A percentile compares a stretch with the other conserved stretches of the same genome.
phyloP scores from a whole-genome alignment of 2,888 invertebrate species.

The Lepidocyrtinus sp. region DNA sequence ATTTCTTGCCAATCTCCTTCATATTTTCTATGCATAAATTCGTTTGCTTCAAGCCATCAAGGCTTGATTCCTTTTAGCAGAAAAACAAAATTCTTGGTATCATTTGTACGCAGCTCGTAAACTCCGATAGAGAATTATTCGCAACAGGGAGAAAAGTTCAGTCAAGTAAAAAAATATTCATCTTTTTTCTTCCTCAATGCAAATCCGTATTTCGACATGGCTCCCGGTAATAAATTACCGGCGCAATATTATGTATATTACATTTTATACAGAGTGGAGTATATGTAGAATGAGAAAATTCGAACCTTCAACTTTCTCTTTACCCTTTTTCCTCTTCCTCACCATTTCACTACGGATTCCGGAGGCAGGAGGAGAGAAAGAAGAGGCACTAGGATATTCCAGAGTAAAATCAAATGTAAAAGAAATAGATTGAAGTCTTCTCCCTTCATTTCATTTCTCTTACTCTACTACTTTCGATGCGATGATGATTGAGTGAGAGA shows the following conservation, averaged over 20 bases:
- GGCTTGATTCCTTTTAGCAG: too few relatives aligned
- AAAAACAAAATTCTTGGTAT: too few relatives aligned
- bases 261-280: neutral
- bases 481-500: conserved; percentile 17
- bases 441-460: neutral
- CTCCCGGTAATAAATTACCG: conserved; percentile 48
- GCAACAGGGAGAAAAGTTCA: neutral
- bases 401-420: neutral
- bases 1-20: too few relatives aligned
- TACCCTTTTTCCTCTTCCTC: neutral
- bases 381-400: neutral
- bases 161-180: neutral
- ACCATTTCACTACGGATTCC: neutral
- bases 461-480: conserved; percentile 17
- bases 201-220: conserved; percentile 16
- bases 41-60: too few relatives aligned
- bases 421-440: neutral
- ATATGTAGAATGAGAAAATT: neutral
- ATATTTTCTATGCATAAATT: too few relatives aligned
- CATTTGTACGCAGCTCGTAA: too few relatives aligned
- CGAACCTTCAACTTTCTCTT: neutral
- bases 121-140: too few relatives aligned
- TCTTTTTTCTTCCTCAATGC: neutral
- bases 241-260: conserved; percentile 25
- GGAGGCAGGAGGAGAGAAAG: neutral